A percentile compares a stretch with the other conserved stretches of the same genome.
Evolutionary conservation across 2,797 vertebrate species (phyloP).

Genomic region (Poeciliopsis presidionis): DNA sequence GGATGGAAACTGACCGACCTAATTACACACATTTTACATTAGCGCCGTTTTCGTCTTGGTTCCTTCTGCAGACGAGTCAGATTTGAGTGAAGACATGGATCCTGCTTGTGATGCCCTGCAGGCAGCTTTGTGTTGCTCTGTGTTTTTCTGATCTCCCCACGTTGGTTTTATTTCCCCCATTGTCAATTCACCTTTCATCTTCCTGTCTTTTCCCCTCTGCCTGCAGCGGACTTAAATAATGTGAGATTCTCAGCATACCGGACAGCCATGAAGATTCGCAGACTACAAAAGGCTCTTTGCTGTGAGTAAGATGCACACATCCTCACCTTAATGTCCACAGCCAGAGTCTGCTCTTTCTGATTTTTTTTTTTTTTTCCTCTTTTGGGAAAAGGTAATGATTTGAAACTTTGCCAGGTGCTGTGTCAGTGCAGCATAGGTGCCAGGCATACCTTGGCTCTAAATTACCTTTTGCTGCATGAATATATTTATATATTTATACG

Average conservation of each 20-base stretch:
- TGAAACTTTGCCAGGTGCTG: constrained; percentile 57
- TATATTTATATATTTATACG: neutral
- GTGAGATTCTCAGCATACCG: constrained; percentile 98
- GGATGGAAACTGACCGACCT: constrained; percentile 59
- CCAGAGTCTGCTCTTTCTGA: constrained; percentile 45
- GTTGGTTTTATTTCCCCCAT: constrained; percentile 16
- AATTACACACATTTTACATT: constrained; percentile 57
- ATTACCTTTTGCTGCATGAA: constrained; percentile 13
- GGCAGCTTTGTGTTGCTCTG: constrained; percentile 36
- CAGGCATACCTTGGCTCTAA: constrained; percentile 50
- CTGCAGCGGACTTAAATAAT: constrained; percentile 94
- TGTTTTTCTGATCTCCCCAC: constrained; percentile 38
- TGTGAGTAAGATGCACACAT: constrained; percentile 84
- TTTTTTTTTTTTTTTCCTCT: constrained; percentile 9
- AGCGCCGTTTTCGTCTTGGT: constrained; percentile 12
- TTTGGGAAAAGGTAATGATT: constrained; percentile 50
- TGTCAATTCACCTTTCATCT: constrained; percentile 42
- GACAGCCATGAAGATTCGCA: constrained; percentile 97
- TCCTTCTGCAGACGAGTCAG: constrained; percentile 25
- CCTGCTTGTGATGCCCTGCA: constrained; percentile 31
- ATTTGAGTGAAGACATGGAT: constrained; percentile 25
- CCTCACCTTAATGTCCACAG: constrained; percentile 35
- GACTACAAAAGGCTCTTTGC: constrained; percentile 94
- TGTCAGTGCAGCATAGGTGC: constrained; percentile 36
- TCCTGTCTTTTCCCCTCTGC: constrained; percentile 16